phyloP scores from a whole-genome alignment of 2,797 vertebrate species.

The Cossypha polioptera region DNA sequence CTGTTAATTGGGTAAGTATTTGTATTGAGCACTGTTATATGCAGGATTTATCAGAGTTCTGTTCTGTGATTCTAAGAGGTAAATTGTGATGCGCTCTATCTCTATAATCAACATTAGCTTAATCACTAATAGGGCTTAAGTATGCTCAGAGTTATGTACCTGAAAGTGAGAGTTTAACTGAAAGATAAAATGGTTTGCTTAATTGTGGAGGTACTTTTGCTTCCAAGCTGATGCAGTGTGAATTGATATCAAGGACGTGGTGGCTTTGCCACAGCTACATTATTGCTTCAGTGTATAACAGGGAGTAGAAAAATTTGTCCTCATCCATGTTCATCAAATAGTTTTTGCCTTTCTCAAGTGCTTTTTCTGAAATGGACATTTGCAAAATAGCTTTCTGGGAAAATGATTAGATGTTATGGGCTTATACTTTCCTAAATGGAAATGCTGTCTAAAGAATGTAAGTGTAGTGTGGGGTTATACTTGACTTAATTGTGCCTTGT shows the following conservation, averaged over 20 bases:
- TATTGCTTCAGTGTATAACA: not conserved
- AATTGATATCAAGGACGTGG: not conserved
- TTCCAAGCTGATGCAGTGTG: not conserved
- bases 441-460: not conserved
- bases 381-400: not conserved
- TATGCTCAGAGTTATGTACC: not conserved
- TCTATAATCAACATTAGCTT: not conserved
- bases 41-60: not conserved
- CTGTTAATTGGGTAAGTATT: slow-evolving; percentile 93
- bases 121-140: not conserved
- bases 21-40: not conserved
- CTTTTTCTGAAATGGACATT: not conserved
- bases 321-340: not conserved
- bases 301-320: not conserved
- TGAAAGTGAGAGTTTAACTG: not conserved
- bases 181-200: not conserved
- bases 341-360: not conserved
- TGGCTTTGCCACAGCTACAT: not conserved
- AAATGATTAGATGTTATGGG: not conserved
- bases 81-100: not conserved
- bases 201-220: not conserved
- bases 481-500: not conserved
- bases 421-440: not conserved
- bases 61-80: not conserved
- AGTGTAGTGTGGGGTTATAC: not conserved